Evolutionary conservation across 2,888 invertebrate genomes (phyloP).

Genomic region (Adineta ricciae): DNA sequence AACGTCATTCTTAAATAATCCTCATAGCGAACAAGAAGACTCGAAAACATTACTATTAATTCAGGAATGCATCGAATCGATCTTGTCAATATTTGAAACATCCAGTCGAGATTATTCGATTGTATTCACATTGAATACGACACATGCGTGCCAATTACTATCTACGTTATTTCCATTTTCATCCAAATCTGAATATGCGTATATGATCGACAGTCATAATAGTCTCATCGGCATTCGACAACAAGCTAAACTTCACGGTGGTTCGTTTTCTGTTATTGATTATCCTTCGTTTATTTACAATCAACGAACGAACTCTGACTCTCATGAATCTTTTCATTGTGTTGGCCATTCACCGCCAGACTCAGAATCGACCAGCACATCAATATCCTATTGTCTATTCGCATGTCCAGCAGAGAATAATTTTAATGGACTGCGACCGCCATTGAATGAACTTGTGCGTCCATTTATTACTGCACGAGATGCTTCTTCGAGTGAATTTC

Average conservation of each 20-base stretch:
- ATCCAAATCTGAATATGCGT: conserved; percentile 51
- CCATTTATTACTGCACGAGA: background rate
- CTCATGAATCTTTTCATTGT: background rate
- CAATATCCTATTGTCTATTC: conserved; percentile 58
- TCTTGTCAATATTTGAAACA: conserved; percentile 60
- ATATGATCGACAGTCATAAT: conserved; percentile 82
- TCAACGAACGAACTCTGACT: background rate
- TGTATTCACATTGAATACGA: conserved; percentile 87
- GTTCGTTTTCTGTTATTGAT: background rate
- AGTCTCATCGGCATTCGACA: conserved; percentile 85
- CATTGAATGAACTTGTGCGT: conserved; percentile 51
- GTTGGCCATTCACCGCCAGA: background rate
- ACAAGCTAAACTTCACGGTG: conserved; percentile 52
- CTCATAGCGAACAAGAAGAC: conserved; percentile 68
- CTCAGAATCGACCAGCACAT: background rate
- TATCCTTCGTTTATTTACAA: background rate
- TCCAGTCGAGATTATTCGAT: conserved; percentile 68
- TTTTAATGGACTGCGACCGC: conserved; percentile 82
- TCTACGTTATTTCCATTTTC: conserved; percentile 63
- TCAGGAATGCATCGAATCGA: conserved; percentile 17
- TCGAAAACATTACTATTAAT: conserved; percentile 44
- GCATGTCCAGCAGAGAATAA: conserved; percentile 85
- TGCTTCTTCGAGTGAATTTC: conserved; percentile 54
- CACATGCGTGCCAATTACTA: conserved; percentile 69
- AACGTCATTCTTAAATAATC: conserved; percentile 71